Evolutionary conservation across 30 jellyfish, hydroid and myxozoan species (phyloP), one percentile per base, ranked within the genome.

Genomic region (Pelagia noctiluca): DNA sequence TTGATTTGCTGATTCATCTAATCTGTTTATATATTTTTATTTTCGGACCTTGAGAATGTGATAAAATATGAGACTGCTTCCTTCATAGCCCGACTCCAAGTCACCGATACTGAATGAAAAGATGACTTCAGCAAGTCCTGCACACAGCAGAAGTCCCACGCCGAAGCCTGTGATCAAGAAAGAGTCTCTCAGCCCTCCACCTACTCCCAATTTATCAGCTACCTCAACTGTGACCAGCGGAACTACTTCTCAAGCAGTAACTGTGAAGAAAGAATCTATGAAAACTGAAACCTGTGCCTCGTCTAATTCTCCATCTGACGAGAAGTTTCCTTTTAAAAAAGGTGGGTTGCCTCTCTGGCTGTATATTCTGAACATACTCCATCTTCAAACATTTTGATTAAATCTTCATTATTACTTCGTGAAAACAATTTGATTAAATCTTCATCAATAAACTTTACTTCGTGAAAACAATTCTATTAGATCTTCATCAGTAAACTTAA

Each of bases 271-370:
- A 57, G 90, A 80, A 67, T 62, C 71, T 12, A 49, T 77, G 19
- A 52, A 35, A 50, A 50, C 64, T 13, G 86, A 84, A 61, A 61
- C 83, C 53, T 42, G 19, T 22, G 48, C 62, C 46, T 63, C 75
- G 3, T 26, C 82, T 18, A 54, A 36, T 19, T 26, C 86, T 0
- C 78, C 69, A 3, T 23, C 69, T 67, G 90, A 63, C 22, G 33
- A 78, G 73, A 87, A 87, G 65, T 87, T 35, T 75, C 96, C 91
- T 3, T 63, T 87, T 42, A 87, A 87, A 70, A 87, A 87, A 78
- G 78, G 96, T 87, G 3, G 12, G 50, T 28, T 21, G 2, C 30
- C 35, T 54, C 22, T 78, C 7, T n/a, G 16, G 26, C 12, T 22
- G 2, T 3, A 7, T 10, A 38, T 21, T 30, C 2, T 30, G 8